Evolutionary conservation across 1,140 invertebrate genomes (phyloP).

Genomic region (Ptiloglossa arizonensis): DNA sequence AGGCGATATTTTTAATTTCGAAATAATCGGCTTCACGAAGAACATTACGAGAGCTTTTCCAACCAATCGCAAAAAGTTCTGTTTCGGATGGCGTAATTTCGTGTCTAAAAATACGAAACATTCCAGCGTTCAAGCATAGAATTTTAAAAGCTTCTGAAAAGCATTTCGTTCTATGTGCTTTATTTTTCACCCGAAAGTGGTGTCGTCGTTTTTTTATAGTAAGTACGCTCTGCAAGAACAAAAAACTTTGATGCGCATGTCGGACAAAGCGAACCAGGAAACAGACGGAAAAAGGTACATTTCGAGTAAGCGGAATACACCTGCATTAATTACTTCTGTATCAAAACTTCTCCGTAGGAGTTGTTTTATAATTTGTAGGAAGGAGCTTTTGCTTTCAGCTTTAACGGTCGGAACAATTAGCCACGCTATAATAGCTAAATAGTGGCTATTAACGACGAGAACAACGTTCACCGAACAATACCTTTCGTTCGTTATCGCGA

Average conservation of each 20-base stretch:
- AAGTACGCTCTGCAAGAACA: not conserved
- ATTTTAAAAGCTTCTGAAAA: constrained; percentile 10
- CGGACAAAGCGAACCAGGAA: not conserved
- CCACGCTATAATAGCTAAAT: not conserved
- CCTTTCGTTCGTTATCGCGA: not conserved
- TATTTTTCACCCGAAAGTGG: not conserved
- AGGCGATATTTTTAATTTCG: too few relatives aligned
- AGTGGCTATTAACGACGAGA: not conserved
- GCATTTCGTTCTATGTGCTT: not conserved
- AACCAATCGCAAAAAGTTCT: not conserved
- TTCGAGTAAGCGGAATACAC: not conserved
- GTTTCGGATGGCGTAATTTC: not conserved
- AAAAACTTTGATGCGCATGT: constrained; percentile 14
- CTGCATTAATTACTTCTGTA: not conserved
- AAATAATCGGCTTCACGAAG: too few relatives aligned
- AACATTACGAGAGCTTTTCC: too few relatives aligned
- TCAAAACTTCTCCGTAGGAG: not conserved
- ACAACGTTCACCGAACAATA: not conserved
- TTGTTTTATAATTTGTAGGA: not conserved
- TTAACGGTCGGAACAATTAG: not conserved
- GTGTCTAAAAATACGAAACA: not conserved
- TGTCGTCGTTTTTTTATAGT: not conserved
- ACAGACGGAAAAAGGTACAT: constrained; percentile 8
- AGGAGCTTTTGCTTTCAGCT: not conserved
- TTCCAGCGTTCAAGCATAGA: not conserved